These are phyloP conservation scores for Synergus itoensis DNA, from an alignment of 2,888 invertebrate species.

Conservation along the genomic window DNA sequence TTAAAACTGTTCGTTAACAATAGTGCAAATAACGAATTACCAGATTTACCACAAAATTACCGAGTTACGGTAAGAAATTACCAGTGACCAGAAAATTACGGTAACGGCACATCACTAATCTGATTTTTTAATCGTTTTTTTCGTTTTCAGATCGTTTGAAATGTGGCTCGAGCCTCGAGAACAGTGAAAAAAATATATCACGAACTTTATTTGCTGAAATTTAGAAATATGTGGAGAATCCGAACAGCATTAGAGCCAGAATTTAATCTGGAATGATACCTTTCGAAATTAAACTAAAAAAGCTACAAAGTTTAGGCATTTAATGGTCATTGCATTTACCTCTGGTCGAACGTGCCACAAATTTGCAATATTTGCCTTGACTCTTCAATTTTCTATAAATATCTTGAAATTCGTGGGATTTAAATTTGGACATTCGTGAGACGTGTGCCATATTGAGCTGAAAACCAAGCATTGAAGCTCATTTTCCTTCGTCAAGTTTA, in stretches of 20 bases:
- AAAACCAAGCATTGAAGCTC: conserved; percentile 46
- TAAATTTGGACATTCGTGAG: conserved; percentile 25
- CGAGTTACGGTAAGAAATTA: too few species aligned
- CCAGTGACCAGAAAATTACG: too few species aligned
- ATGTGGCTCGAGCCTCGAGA: conserved; percentile 15
- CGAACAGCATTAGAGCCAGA: not conserved
- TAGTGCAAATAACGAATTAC: too few species aligned
- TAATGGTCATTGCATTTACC: not conserved
- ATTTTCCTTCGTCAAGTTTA: conserved; percentile 11
- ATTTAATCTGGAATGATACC: not conserved
- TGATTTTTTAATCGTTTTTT: conserved; percentile 28
- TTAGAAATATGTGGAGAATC: not conserved
- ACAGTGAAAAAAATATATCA: conserved; percentile 26
- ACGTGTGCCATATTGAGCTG: conserved; percentile 33
- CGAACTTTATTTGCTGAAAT: not conserved
- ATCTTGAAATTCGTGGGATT: conserved; percentile 23
- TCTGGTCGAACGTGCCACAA: conserved; percentile 17
- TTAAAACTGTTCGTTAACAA: too few species aligned
- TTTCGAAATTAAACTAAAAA: not conserved
- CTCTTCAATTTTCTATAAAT: conserved; percentile 38
- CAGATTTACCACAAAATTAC: too few species aligned
- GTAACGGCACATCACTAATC: too few species aligned
- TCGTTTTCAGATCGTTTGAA: conserved; percentile 39
- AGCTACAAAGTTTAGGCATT: not conserved
- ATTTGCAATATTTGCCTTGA: conserved; percentile 30